Evolutionary conservation across 2,113 vertebrate genomes (phyloP).

Genomic region (Coptodon rendalli): DNA sequence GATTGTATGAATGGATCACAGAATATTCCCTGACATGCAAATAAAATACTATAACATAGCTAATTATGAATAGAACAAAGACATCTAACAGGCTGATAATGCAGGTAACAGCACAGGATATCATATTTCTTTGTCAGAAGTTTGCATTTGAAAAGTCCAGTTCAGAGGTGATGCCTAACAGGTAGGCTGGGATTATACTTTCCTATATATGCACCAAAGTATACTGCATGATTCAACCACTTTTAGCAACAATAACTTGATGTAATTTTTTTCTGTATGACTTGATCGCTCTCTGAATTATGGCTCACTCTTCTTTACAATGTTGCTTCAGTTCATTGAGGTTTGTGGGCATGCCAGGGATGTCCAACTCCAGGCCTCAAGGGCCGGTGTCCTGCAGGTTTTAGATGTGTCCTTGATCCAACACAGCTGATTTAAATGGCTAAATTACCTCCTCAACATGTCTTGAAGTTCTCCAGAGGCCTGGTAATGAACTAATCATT

Average conservation of each 20-base stretch:
- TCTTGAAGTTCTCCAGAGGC: background rate
- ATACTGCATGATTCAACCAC: background rate
- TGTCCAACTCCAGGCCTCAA: background rate
- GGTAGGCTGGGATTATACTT: background rate
- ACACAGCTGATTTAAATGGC: background rate
- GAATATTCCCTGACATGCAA: background rate
- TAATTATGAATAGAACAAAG: background rate
- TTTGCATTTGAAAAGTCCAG: background rate
- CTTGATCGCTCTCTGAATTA: background rate
- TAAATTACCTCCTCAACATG: background rate
- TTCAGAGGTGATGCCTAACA: background rate
- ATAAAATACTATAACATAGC: background rate
- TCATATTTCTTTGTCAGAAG: background rate
- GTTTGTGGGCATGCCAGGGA: background rate
- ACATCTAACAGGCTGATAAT: background rate
- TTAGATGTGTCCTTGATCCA: background rate
- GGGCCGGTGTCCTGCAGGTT: fast-evolving
- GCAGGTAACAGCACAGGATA: background rate
- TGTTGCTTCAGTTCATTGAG: background rate
- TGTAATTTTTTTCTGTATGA: background rate
- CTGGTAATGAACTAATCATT: background rate
- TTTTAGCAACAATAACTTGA: background rate
- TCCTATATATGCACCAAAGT: background rate
- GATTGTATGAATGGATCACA: background rate
- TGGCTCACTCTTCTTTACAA: background rate